phyloP scores from a whole-genome alignment of 2,888 invertebrate species.

The Thymelicus lineola region DNA sequence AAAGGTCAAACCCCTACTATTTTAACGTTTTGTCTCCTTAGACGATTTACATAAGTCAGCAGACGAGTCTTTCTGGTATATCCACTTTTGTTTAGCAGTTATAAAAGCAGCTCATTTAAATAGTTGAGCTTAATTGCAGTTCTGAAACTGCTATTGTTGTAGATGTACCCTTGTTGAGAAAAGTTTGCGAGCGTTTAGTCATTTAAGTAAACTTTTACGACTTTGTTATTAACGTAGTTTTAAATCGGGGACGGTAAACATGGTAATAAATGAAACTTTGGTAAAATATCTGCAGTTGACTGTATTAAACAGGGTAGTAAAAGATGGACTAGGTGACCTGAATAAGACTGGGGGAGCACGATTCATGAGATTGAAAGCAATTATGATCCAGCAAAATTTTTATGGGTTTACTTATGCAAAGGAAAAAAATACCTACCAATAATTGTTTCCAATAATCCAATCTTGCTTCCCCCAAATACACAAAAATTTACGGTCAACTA shows the following conservation, averaged over 20 bases:
- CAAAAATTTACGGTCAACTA: too few relatives aligned
- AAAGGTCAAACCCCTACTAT: neutral
- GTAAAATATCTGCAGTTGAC: too few relatives aligned
- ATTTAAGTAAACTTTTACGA: slow-evolving; percentile 3
- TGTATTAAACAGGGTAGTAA: too few relatives aligned
- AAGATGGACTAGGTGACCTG: too few relatives aligned
- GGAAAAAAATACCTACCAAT: too few relatives aligned
- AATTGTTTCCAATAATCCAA: too few relatives aligned
- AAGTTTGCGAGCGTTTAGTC: neutral
- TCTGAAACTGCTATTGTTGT: slow-evolving; percentile 15
- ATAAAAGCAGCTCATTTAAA: slow-evolving; percentile 4
- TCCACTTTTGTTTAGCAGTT: slow-evolving; percentile 1
- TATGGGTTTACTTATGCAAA: too few relatives aligned
- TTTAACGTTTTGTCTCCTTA: neutral
- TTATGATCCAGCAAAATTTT: too few relatives aligned
- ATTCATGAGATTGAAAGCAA: too few relatives aligned
- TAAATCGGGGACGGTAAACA: neutral
- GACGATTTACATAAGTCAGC: neutral
- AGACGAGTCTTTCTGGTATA: neutral
- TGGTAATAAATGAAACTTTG: too few relatives aligned
- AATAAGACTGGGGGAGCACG: too few relatives aligned
- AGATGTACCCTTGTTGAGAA: neutral
- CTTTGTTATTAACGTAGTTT: neutral
- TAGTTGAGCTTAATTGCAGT: slow-evolving; percentile 19
- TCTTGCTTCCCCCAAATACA: too few relatives aligned